phyloP scores from a whole-genome alignment of 2,113 vertebrate species.

The Cavia porcellus region DNA sequence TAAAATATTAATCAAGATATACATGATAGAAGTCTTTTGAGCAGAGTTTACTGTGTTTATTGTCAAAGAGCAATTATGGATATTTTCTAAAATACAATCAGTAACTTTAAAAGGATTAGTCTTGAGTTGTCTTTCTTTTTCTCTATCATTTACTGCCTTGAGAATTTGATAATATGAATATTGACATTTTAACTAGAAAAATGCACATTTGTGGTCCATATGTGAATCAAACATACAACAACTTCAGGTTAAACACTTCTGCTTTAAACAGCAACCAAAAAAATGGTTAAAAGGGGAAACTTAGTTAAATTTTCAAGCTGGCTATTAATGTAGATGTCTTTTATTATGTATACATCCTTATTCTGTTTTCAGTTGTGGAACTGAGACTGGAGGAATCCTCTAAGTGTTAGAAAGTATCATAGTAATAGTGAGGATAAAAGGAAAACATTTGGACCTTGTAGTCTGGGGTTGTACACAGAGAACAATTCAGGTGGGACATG shows the following conservation, averaged over 20 bases:
- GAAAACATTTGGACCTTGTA: not conserved
- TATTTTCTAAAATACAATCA: not conserved
- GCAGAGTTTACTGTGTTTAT: not conserved
- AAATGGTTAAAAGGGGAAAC: not conserved
- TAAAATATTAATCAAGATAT: not conserved
- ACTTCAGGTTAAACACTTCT: not conserved
- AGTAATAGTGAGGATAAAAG: not conserved
- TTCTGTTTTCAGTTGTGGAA: not conserved
- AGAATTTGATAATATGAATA: not conserved
- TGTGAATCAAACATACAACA: not conserved
- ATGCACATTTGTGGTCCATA: not conserved
- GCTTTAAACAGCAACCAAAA: not conserved
- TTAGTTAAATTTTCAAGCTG: not conserved
- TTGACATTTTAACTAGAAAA: not conserved
- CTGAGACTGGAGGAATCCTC: accelerated
- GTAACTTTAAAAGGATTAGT: not conserved
- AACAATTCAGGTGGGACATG: too few species aligned
- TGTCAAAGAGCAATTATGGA: not conserved
- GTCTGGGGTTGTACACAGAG: too few species aligned
- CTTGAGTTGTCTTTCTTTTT: not conserved
- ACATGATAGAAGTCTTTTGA: not conserved
- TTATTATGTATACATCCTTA: not conserved
- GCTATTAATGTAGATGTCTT: not conserved
- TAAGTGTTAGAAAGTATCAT: not conserved
- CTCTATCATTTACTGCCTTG: not conserved